These are phyloP conservation scores for Brachionus sp. DNA, from an alignment of 1,140 invertebrate genomes.

Conservation along the genomic window DNA sequence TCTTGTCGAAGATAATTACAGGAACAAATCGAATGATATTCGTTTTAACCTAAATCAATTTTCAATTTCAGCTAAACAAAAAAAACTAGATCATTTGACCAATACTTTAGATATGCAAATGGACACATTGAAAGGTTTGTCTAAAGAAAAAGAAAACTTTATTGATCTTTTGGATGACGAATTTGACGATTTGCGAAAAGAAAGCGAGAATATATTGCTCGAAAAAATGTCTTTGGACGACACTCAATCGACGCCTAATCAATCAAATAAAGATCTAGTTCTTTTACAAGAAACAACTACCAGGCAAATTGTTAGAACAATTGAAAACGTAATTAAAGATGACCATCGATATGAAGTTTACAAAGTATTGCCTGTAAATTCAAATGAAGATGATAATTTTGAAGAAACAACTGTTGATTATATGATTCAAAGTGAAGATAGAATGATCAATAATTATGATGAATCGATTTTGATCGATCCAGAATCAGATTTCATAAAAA, in stretches of 20 bases:
- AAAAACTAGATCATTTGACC: slow-evolving; percentile 8
- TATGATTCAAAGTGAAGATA: background rate
- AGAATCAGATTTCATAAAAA: background rate
- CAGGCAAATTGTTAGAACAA: background rate
- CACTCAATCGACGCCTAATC: slow-evolving; percentile 8
- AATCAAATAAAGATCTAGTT: background rate
- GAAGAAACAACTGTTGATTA: slow-evolving; percentile 42
- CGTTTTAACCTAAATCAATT: background rate
- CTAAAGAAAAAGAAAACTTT: background rate
- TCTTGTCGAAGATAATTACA: slow-evolving; percentile 12
- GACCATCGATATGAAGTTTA: slow-evolving; percentile 7
- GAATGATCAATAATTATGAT: background rate
- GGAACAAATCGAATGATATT: background rate
- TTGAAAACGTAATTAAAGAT: slow-evolving; percentile 6
- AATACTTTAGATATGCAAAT: slow-evolving; percentile 17
- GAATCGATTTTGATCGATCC: background rate
- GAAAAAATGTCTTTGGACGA: slow-evolving; percentile 31
- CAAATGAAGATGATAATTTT: background rate
- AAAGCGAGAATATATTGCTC: slow-evolving; percentile 17
- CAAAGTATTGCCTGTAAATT: background rate
- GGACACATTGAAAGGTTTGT: background rate
- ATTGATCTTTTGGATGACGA: background rate
- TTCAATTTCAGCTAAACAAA: background rate
- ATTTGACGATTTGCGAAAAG: slow-evolving; percentile 16
- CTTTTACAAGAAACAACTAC: slow-evolving; percentile 2